Conservation (phyloP, 2,888 invertebrate genomes). For the Mythimna vitellina region DNA sequence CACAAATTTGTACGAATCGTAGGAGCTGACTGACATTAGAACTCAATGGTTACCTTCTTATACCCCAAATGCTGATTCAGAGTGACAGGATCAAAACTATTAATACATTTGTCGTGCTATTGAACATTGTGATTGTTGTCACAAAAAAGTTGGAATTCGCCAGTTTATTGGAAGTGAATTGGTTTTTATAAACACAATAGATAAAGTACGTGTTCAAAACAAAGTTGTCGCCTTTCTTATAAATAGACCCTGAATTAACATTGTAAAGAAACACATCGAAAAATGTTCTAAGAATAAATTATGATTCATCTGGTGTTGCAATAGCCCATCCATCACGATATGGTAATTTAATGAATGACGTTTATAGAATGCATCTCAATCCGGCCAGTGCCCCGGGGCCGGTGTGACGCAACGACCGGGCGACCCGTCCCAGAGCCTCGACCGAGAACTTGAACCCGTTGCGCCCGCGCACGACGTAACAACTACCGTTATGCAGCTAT, state of each 20-base stretch:
- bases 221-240: constrained; percentile 35
- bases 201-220: constrained; percentile 57
- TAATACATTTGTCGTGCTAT: constrained; percentile 80
- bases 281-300: constrained; percentile 20
- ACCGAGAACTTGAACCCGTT: constrained; percentile 86
- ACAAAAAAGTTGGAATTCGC: constrained; percentile 75
- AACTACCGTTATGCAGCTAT: constrained; percentile 85
- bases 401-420: constrained; percentile 82
- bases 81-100: constrained; percentile 80
- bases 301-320: constrained; percentile 42
- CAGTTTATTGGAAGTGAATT: constrained; percentile 70
- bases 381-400: constrained; percentile 80
- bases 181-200: constrained; percentile 61
- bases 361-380: constrained; percentile 75
- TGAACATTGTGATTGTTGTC: constrained; percentile 75
- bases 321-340: constrained; percentile 62
- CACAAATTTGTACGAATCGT: constrained; percentile 57
- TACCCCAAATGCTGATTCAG: constrained; percentile 77
- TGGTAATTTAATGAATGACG: constrained; percentile 59
- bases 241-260: constrained; percentile 34
- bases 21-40: constrained; percentile 71
- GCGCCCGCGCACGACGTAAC: constrained; percentile 72
- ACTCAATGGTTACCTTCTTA: constrained; percentile 76
- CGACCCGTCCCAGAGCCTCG: constrained; percentile 72
- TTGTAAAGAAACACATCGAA: constrained; percentile 22